Conservation (phyloP, 2,888 invertebrate species). For the Heteropelma amictum region DNA sequence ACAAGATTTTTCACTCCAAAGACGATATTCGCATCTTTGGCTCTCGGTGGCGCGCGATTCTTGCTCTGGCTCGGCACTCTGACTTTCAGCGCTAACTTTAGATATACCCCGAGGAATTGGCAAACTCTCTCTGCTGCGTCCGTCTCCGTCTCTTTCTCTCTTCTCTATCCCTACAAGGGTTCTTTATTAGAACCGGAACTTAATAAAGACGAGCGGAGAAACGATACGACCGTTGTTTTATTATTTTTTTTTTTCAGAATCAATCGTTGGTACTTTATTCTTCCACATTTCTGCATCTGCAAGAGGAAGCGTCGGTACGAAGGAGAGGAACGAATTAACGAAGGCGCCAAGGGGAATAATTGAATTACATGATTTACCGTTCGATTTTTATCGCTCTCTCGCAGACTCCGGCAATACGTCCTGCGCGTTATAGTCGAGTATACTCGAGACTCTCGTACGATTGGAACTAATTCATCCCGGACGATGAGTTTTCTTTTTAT, state of each 20-base stretch:
- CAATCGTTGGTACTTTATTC: conserved; percentile 6
- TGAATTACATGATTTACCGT: conserved; percentile 43
- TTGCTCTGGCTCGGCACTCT: conserved; percentile 62
- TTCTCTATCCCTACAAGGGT: background rate
- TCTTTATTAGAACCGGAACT: conserved; percentile 20
- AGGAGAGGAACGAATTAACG: conserved; percentile 25
- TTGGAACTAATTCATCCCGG: conserved; percentile 35
- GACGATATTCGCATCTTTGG: conserved; percentile 51
- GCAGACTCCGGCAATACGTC: background rate
- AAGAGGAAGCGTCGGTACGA: conserved; percentile 21
- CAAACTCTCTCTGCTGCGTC: conserved; percentile 55
- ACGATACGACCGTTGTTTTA: conserved; percentile 2
- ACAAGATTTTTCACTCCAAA: conserved; percentile 42
- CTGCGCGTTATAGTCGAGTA: background rate
- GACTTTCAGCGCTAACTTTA: conserved; percentile 70
- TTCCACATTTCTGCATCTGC: too few relatives aligned
- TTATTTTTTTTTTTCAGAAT: background rate
- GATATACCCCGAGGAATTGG: conserved; percentile 68
- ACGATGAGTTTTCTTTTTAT: conserved; percentile 3
- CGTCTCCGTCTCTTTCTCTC: conserved; percentile 1
- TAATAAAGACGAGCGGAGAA: background rate
- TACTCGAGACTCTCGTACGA: conserved; percentile 1
- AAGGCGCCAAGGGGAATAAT: conserved; percentile 49
- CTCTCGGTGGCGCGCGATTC: conserved; percentile 34
- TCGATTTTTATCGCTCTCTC: conserved; percentile 39